Base-by-base conservation (phyloP, 1,140 invertebrate species). In the Lordiphosa stackelbergi region DNA sequence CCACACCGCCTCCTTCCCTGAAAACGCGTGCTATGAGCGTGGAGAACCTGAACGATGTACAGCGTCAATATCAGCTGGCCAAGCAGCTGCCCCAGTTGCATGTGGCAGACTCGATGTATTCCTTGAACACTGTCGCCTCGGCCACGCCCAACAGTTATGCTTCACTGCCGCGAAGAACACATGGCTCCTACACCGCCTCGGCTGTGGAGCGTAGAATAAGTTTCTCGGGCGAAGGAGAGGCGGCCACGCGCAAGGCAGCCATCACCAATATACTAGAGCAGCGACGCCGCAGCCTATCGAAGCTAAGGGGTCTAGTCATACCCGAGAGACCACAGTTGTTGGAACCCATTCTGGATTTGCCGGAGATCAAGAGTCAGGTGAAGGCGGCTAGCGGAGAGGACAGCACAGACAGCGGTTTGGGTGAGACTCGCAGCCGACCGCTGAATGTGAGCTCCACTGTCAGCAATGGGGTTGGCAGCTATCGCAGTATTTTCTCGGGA, bases 231-330 rank as follows among this genome's bases (percentile, higher is more conserved):
- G 77, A 83, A 13, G 77, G 77, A 0, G 86, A 87, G 42, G 86
- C 86, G 53, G 83, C 85, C 19, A 70, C 69, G 0, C 69, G 86
- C 0, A 87, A 87, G 48, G 86, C 85, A 1, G 85, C 86, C 36
- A 85, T 85, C 19, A 77, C 85, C 62, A 81, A 88, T 85, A 65
- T 87, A 69, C 5, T 95, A 61, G 95, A 96, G 85, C 94, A 95
- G 85, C 89, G 95, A 41, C 91, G 93, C 66, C 92, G 93, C 72
- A 93, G 93, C 16, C 92, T 95, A 75, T 95, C 94, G 2, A 96
- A 96, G 88, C 86, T 97, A 19, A 90, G 94, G 75, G 95, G 95
- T 3, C 88, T 97, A 59, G 93, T 96, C 6, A 96, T 97, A 73
- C 95, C 95, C 5, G 95, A 96, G 85, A 89, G 92, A 83, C 90